Base-by-base conservation (phyloP, 2,888 invertebrate species). In the Oscheius sp. region DNA sequence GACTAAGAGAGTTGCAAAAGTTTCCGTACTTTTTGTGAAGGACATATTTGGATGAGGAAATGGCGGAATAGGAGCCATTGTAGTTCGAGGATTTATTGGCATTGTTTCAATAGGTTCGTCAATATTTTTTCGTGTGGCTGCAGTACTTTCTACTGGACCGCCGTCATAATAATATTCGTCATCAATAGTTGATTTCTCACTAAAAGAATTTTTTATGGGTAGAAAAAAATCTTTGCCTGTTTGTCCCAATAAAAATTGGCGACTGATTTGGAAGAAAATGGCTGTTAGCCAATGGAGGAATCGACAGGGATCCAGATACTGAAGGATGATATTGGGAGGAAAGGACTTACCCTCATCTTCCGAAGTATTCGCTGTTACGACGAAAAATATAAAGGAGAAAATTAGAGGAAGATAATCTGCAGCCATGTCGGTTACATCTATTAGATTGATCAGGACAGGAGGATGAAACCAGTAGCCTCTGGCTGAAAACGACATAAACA, bases 391-490 rank as follows among this genome's bases (percentile, higher is more conserved):
- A 49, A 5, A 21, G 55, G 23, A 55, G 25, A 21, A 55, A 25
- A 55, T 2, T 6, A 55, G 55, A 55, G 23, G 25, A 55, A 55
- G 3, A 25, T 3, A 21, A 55, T 3, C 25, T 55, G 13, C 2
- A 21, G 55, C 7, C 21, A 21, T 55, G 23, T 3, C 55, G 3
- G 23, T 23, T 21, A 23, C 25, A 25, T 55, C 55, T 12, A 23
- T 25, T 21, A 55, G 55, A 55, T 55, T 21, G 55, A 13, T 21
- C 13, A 41, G 61, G 35, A 35, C 35, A n/a, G 13, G 43, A 18
- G 61, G 43, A 43, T 43, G 16, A 35, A 61, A 61, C 61, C 41
- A 61, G 61, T 61, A 61, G 61, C 35, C 58, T n/a, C 41, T 23
- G n/a, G 18, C 29, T 35, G 59, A 18, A 18, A 43, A 41, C 18